Evolutionary conservation across 2,888 invertebrate species (phyloP).

Genomic region (Lymantria dispar): DNA sequence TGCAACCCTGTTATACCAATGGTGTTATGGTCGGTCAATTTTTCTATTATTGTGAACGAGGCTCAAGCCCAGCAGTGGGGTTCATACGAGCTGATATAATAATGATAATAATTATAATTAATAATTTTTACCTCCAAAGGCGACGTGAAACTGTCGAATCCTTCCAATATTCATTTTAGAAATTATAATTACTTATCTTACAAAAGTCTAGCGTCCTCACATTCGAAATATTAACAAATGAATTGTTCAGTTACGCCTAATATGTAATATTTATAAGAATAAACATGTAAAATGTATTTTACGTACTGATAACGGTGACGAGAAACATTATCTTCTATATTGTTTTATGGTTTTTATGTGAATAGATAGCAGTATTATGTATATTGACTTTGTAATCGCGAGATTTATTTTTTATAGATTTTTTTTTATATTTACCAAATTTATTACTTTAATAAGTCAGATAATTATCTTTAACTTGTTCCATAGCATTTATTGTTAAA

Average conservation of each 20-base stretch:
- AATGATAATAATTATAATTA: not conserved
- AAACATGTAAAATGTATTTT: slow-evolving; percentile 12
- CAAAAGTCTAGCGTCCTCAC: not conserved
- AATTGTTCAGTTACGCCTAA: slow-evolving; percentile 22
- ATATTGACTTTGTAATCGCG: not conserved
- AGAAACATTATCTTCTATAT: not conserved
- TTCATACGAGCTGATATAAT: no score
- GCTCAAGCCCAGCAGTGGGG: no score
- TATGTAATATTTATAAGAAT: slow-evolving; percentile 4
- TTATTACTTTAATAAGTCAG: not conserved
- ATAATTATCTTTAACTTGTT: no score
- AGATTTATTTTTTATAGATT: not conserved
- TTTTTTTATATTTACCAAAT: not conserved
- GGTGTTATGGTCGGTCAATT: no score
- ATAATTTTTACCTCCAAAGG: slow-evolving; percentile 7
- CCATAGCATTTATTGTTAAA: no score
- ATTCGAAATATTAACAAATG: slow-evolving; percentile 6
- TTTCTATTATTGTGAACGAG: no score
- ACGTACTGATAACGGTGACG: slow-evolving; percentile 13
- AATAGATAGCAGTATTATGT: not conserved
- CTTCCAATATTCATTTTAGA: slow-evolving; percentile 6
- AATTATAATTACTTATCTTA: not conserved
- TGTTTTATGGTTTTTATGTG: not conserved
- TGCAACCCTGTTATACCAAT: no score
- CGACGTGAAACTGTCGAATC: slow-evolving; percentile 6